These are phyloP conservation scores for Gymnocypris eckloni DNA, from an alignment of 2,797 vertebrate species.

Conservation along the genomic window DNA sequence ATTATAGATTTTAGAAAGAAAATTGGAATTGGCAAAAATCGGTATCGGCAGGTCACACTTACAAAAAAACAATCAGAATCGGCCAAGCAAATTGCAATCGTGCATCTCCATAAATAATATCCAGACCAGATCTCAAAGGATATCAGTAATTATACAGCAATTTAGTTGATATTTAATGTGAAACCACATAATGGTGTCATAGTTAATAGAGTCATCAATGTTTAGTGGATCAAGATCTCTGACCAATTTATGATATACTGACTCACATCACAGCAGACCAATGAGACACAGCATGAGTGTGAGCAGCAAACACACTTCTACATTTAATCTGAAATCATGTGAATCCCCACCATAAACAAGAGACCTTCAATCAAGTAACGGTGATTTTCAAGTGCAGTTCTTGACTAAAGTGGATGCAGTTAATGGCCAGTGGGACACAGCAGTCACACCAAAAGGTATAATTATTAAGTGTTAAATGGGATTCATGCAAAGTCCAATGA, in stretches of 20 bases:
- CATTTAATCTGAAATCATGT: background rate
- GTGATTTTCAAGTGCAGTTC: background rate
- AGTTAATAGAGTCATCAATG: background rate
- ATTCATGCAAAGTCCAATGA: background rate
- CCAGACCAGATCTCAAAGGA: background rate
- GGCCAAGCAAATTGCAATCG: no score
- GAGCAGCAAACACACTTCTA: background rate
- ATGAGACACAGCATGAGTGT: background rate
- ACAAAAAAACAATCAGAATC: no score
- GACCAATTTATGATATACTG: background rate
- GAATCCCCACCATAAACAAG: background rate
- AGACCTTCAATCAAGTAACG: background rate
- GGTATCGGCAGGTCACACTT: no score
- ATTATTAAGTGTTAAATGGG: background rate
- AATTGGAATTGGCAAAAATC: no score
- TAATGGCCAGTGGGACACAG: background rate
- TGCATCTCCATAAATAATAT: background rate
- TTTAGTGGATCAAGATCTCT: background rate
- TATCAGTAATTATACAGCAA: background rate
- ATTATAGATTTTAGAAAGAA: no score
- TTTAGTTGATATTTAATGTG: background rate
- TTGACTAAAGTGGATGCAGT: background rate
- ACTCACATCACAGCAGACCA: background rate
- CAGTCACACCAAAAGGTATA: background rate
- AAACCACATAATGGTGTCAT: background rate